Conservation (phyloP, 2,888 invertebrate species). For the Pristionchus exspectatus region DNA sequence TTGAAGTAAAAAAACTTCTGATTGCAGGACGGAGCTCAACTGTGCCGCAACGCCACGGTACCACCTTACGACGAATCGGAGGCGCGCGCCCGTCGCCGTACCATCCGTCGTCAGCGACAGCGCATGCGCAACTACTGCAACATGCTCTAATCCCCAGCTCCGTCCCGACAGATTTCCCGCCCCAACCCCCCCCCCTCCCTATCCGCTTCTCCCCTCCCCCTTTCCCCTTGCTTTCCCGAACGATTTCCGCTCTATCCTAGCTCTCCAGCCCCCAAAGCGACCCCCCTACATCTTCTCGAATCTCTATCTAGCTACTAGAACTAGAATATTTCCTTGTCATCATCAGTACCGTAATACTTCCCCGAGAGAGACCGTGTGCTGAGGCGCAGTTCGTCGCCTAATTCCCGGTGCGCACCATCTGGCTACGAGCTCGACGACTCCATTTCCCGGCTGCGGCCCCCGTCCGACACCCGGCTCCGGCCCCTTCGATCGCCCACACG, state of each 20-base stretch:
- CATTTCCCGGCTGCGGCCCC: background rate
- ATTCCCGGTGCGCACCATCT: background rate
- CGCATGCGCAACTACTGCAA: conserved; percentile 57
- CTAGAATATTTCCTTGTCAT: conserved; percentile 5
- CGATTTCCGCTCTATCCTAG: conserved; percentile 4
- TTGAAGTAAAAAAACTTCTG: background rate
- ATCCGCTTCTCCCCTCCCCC: conserved; percentile 3
- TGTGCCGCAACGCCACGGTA: conserved; percentile 51
- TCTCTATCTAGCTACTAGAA: conserved; percentile 36
- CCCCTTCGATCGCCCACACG: background rate
- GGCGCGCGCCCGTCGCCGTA: conserved; percentile 52
- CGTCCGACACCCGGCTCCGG: background rate
- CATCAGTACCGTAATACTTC: background rate
- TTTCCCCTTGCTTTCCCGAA: conserved; percentile 17
- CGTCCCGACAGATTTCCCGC: background rate
- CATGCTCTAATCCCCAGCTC: conserved; percentile 52
- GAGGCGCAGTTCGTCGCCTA: background rate
- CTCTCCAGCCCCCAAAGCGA: background rate
- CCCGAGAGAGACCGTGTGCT: background rate
- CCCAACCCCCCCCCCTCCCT: conserved; percentile 32
- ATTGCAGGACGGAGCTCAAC: conserved; percentile 49
- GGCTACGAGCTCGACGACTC: background rate
- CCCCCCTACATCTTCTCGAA: background rate
- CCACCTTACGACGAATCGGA: conserved; percentile 50
- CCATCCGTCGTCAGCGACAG: conserved; percentile 52